Base-by-base conservation (phyloP, 2,888 invertebrate genomes). In the Glaucopsyche alexis region DNA sequence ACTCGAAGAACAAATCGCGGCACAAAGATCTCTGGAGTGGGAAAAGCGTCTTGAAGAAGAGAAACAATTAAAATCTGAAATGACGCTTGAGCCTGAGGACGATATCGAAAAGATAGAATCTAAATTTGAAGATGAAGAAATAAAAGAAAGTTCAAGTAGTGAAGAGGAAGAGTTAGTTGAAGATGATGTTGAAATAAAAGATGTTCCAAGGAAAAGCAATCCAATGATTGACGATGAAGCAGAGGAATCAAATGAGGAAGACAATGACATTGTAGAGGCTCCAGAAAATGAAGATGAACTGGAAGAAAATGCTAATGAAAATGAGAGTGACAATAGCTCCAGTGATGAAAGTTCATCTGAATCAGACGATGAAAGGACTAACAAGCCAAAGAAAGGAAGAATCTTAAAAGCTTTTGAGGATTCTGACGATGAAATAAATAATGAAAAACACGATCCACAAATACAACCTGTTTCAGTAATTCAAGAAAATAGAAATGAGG, bases 1-100 rank as follows among this genome's bases (percentile, higher is more conserved):
- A 76, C 90, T 98, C 2, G 94, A 96, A 80, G 91, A 94, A 14
- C 93, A 96, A 85, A 97, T 98, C 81, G 94, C 94, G 3, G 93
- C 94, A 76, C 95, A 95, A 80, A 91, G 97, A 71, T 94, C 95
- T 55, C 93, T 95, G 74, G 95, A 96, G 78, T 95, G 97, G 94
- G 93, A 94, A 73, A 94, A 95, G 79, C 94, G 95, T 71, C 87
- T 94, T 45, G 94, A 95, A 79, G 86, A 87, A 64, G 91, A 89
- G 72, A 89, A 87, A 74, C 84, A 86, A 76, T 85, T 89, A 13
- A 93, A 94, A 73, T 84, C 87, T 72, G 87, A 93, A 79, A 83
- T 91, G 69, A 85, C 88, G 40, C 89, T 93, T 64, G 81, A 79
- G 14, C 86, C 85, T 8, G 88, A 85, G 81, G 87, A 91, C 73